Evolutionary conservation across 2,888 invertebrate species (phyloP), one percentile per base, ranked within the genome.

Genomic region (Diplolepis rosae): DNA sequence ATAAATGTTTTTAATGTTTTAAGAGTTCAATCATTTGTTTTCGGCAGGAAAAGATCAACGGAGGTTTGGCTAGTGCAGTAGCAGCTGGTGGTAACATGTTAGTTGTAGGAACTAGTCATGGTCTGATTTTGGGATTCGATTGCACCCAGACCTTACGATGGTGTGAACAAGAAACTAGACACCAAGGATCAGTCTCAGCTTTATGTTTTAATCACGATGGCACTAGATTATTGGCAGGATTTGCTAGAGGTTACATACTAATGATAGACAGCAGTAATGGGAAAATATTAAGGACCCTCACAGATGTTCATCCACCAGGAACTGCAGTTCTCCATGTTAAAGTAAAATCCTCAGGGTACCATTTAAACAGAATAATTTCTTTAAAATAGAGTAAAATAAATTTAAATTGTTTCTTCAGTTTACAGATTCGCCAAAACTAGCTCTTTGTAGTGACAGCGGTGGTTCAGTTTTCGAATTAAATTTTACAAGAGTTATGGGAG

Each of bases 401-500:
- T 11, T 22, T 4, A 15, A 30, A 30, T 54, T 54, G 35, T 65
- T 66, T 70, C 68, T 76, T 15, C 82, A 93, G 92, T 94, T 93
- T 84, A 94, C 95, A 76, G 94, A 94, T 84, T 92, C 92, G 76
- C 91, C 93, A 4, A 93, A 93, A 28, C 87, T 95, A 71, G 96
- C 95, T 0, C 89, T 96, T 32, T 94, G 94, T 80, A 95, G 96
- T 22, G 98, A 99, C 85, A 96, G 95, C 56, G 96, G 98, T 1
- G 99, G 99, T 0, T 98, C 98, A 0, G 98, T 99, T 1, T 99
- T 98, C 93, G 94, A 97, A 78, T 90, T 98, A 42, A 95, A 94
- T 82, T 98, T 98, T 85, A 96, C 95, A 50, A 91, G 97, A 71
- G 93, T 95, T 11, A 91, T 98, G 80, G 98, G 97, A 13, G 95